A percentile compares a stretch with the other conserved stretches of the same genome.
Conservation (phyloP, 2,113 vertebrate species). For the Xenopus tropicalis region DNA sequence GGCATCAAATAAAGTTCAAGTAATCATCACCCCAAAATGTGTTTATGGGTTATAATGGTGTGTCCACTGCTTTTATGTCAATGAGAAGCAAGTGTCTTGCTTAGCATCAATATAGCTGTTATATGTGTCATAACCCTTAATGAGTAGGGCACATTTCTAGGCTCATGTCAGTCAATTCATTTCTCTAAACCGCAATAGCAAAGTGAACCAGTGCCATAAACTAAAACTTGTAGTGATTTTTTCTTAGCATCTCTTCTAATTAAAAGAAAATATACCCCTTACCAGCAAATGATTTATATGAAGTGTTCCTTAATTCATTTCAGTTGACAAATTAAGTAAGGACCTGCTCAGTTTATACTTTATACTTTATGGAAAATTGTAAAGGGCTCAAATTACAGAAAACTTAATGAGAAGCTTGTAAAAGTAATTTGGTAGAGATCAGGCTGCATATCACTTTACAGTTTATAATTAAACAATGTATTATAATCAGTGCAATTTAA, state of each 20-base stretch:
- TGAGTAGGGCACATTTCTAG: too few relatives aligned
- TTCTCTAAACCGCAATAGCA: too few relatives aligned
- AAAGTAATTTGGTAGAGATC: slow-evolving; percentile 30
- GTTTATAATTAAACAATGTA: slow-evolving; percentile 36
- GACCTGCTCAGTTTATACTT: slow-evolving; percentile 5
- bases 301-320: slow-evolving; percentile 27
- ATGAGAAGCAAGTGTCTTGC: too few relatives aligned
- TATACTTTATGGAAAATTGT: slow-evolving; percentile 20
- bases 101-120: too few relatives aligned
- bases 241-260: slow-evolving; percentile 8
- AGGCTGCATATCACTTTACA: slow-evolving; percentile 24
- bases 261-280: slow-evolving; percentile 14
- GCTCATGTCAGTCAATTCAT: too few relatives aligned
- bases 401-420: slow-evolving; percentile 30
- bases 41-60: too few relatives aligned
- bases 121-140: too few relatives aligned
- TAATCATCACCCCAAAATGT: too few relatives aligned
- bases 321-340: slow-evolving; percentile 27
- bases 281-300: slow-evolving; percentile 20
- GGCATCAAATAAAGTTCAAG: too few relatives aligned
- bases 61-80: too few relatives aligned
- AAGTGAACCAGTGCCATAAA: background rate
- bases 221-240: background rate
- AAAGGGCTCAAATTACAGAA: slow-evolving; percentile 31
- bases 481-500: slow-evolving; percentile 27